Conservation (phyloP, 1,140 invertebrate species). For the Macrocentrus cingulum region DNA sequence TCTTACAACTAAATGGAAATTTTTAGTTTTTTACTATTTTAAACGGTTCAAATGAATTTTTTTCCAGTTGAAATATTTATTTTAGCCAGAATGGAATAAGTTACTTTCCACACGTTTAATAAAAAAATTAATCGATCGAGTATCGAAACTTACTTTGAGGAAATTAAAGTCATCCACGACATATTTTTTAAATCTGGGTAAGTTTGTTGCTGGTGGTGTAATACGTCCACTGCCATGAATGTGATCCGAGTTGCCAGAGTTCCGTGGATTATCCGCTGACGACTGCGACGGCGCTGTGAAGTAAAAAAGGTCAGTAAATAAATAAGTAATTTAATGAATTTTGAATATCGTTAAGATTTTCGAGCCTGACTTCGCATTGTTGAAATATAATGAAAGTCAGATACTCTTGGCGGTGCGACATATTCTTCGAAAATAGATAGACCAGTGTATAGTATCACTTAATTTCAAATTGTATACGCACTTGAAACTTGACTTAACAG, state of each 20-base stretch:
- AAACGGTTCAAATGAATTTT: too few relatives aligned
- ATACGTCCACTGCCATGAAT: slow-evolving; percentile 75
- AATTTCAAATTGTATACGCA: neutral
- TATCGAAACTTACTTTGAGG: slow-evolving; percentile 68
- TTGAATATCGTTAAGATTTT: too few relatives aligned
- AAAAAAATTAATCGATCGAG: neutral
- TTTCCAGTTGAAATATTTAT: too few relatives aligned
- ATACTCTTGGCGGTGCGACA: slow-evolving; percentile 43
- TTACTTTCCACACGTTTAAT: too few relatives aligned
- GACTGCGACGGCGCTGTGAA: slow-evolving; percentile 53
- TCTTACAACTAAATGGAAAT: too few relatives aligned
- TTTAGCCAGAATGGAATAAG: too few relatives aligned
- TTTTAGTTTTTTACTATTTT: too few relatives aligned
- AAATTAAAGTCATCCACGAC: slow-evolving; percentile 89
- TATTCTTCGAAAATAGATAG: slow-evolving; percentile 47
- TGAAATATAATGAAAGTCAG: too few relatives aligned
- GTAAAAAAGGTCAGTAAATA: slow-evolving; percentile 18
- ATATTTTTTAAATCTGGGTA: slow-evolving; percentile 87
- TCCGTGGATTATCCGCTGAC: slow-evolving; percentile 49
- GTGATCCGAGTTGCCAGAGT: slow-evolving; percentile 54
- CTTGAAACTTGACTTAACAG: neutral
- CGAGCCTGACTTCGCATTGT: too few relatives aligned
- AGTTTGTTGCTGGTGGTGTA: slow-evolving; percentile 78
- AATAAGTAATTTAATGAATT: neutral
- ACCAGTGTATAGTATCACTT: neutral